Evolutionary conservation across 2,888 invertebrate genomes (phyloP).

Genomic region (Tanypteryx hageni): DNA sequence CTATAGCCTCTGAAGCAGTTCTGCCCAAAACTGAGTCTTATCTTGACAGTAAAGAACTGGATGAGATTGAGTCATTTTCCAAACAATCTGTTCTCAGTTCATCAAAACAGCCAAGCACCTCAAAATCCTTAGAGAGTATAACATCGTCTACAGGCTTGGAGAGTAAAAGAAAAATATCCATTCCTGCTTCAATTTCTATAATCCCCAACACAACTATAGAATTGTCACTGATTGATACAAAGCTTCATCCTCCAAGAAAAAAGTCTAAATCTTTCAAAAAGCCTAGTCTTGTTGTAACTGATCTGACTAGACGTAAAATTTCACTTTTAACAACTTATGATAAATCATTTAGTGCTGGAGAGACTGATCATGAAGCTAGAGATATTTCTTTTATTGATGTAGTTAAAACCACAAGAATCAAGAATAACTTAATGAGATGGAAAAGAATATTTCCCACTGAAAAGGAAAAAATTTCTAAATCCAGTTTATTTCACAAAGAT

Average conservation of each 20-base stretch:
- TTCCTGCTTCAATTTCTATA: not conserved
- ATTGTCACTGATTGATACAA: conserved; percentile 33
- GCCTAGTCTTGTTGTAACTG: conserved; percentile 38
- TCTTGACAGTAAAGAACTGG: not conserved
- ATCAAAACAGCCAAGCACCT: not conserved
- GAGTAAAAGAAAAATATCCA: not conserved
- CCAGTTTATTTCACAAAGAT: conserved; percentile 37
- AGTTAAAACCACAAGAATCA: conserved; percentile 43
- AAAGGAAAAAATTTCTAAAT: conserved; percentile 51
- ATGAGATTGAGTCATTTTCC: not conserved
- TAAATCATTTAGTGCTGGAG: conserved; percentile 25
- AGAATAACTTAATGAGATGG: conserved; percentile 45
- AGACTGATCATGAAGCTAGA: conserved; percentile 19
- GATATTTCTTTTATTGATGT: conserved; percentile 54
- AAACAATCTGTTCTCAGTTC: not conserved
- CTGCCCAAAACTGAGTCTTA: not conserved
- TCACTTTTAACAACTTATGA: conserved; percentile 43
- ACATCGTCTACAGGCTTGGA: conserved; percentile 28
- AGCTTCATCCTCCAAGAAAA: not conserved
- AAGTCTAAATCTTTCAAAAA: conserved; percentile 8
- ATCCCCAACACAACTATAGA: conserved; percentile 39
- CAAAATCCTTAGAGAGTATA: conserved; percentile 26
- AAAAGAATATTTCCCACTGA: conserved; percentile 49
- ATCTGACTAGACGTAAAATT: conserved; percentile 14
- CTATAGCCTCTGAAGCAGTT: not conserved